These are phyloP conservation scores for Trichomalopsis sarcophagae DNA, from an alignment of 1,140 invertebrate species.

Conservation along the genomic window DNA sequence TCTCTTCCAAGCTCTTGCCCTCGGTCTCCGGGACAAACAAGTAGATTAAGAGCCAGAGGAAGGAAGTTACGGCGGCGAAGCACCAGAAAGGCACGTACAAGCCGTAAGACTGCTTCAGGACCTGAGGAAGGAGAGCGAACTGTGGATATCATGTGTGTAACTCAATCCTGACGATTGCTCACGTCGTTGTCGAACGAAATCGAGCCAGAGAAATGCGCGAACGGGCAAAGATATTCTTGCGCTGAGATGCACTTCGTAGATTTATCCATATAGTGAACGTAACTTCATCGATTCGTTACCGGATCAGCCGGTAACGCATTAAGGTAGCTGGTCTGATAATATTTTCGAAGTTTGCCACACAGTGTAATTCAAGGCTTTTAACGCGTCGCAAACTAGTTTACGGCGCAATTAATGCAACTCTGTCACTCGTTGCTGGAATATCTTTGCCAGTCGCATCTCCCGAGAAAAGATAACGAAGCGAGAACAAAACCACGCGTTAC, in stretches of 20 bases:
- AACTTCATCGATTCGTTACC: neutral
- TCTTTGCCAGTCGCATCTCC: neutral
- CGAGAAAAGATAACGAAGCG: neutral
- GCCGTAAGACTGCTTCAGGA: slow-evolving; percentile 71
- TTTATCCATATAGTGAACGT: too few relatives aligned
- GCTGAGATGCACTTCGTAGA: too few relatives aligned
- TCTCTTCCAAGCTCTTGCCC: slow-evolving; percentile 79
- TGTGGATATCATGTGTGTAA: neutral
- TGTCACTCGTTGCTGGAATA: neutral
- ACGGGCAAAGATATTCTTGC: too few relatives aligned
- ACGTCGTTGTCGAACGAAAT: neutral
- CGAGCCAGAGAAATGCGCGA: neutral
- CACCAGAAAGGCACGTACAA: slow-evolving; percentile 76
- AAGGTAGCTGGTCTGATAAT: neutral
- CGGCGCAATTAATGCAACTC: neutral
- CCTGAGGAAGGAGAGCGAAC: slow-evolving; percentile 52
- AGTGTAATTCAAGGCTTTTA: neutral
- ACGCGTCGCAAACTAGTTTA: neutral
- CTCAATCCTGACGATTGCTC: neutral
- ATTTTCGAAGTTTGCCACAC: neutral
- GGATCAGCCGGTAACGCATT: neutral
- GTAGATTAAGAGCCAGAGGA: slow-evolving; percentile 76
- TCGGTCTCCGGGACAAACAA: slow-evolving; percentile 81
- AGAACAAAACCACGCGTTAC: slow-evolving; percentile 54
- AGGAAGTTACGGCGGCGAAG: slow-evolving; percentile 75